Conservation (phyloP, 1,140 invertebrate species). For the Drosophila rhopaloa region DNA sequence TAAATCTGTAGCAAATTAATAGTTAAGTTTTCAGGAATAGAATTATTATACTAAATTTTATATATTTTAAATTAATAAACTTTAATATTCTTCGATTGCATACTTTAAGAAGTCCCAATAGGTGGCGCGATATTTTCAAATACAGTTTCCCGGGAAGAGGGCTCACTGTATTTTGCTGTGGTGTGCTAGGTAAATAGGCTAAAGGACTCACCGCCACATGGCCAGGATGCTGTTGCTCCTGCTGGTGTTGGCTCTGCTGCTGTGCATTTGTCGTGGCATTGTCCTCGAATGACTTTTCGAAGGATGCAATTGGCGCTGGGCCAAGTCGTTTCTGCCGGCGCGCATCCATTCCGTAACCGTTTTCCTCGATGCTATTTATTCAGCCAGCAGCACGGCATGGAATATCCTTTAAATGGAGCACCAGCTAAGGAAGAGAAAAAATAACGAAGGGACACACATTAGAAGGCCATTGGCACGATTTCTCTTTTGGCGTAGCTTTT, state of each 20-base stretch:
- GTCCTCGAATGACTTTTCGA: conserved; percentile 96
- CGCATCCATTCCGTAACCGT: conserved; percentile 67
- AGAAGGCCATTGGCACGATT: conserved; percentile 65
- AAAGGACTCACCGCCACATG: conserved; percentile 46
- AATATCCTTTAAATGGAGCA: conserved; percentile 34
- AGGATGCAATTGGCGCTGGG: conserved; percentile 96
- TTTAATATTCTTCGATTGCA: no score
- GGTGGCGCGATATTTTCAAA: no score
- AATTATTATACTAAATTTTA: no score
- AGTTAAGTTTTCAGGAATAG: no score
- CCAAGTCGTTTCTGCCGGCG: conserved; percentile 90
- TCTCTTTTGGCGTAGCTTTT: conserved; percentile 50
- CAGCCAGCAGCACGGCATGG: conserved; percentile 37
- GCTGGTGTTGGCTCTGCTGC: conserved; percentile 39
- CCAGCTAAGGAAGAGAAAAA: not conserved
- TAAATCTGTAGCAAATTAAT: no score
- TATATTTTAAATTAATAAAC: no score
- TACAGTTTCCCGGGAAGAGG: not conserved
- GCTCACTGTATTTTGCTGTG: conserved; percentile 1
- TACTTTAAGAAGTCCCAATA: no score
- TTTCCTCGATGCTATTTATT: conserved; percentile 26
- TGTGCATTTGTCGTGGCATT: conserved; percentile 69
- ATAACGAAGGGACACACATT: conserved; percentile 25
- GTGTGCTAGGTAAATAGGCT: conserved; percentile 28
- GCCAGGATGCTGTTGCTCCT: conserved; percentile 17